These are phyloP conservation scores for Diadophis punctatus DNA, from an alignment of 2,113 vertebrate species.

Conservation along the genomic window DNA sequence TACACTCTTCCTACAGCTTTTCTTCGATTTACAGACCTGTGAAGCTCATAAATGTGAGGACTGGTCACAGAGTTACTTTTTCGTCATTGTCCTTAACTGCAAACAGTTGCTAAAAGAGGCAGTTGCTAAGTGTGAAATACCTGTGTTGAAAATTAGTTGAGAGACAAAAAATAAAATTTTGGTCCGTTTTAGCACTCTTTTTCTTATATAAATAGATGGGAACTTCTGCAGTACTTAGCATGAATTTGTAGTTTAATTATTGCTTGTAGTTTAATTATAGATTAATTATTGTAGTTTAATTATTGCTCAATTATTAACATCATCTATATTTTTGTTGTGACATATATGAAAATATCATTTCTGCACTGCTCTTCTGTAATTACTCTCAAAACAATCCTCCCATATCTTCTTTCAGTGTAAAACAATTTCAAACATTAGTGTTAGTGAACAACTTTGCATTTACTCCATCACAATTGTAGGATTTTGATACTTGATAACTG, in stretches of 20 bases:
- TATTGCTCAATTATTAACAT: neutral
- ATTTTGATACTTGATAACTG: neutral
- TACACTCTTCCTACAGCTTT: neutral
- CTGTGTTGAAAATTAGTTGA: no score
- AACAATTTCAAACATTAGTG: neutral
- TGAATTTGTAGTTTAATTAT: neutral
- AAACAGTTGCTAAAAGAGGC: neutral
- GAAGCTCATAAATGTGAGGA: neutral
- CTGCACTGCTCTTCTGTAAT: neutral
- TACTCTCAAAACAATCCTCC: neutral
- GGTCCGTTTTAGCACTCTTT: neutral
- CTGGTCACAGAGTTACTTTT: neutral
- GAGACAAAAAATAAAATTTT: neutral
- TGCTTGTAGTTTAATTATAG: neutral
- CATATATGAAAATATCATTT: neutral
- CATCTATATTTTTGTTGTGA: neutral
- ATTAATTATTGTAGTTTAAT: neutral
- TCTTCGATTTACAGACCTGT: neutral
- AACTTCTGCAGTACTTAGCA: neutral
- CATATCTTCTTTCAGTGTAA: neutral
- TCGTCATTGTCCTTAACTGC: neutral
- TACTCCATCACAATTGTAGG: neutral
- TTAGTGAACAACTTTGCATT: neutral
- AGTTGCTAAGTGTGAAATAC: neutral
- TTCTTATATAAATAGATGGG: neutral